Evolutionary conservation across 2,888 invertebrate genomes (phyloP).

Genomic region (Phaedon cochleariae): DNA sequence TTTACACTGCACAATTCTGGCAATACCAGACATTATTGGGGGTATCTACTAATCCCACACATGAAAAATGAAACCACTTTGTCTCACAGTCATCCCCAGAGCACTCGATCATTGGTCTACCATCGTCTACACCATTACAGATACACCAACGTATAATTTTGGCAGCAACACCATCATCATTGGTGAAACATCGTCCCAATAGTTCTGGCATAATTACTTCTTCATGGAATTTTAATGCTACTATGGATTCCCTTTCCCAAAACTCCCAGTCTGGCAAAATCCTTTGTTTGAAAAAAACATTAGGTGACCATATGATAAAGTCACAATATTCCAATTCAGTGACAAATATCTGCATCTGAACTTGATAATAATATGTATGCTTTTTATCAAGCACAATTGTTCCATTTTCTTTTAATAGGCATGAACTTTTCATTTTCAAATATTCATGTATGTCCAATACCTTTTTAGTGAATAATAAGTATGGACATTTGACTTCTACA

Average conservation of each 20-base stretch:
- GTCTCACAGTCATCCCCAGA: constrained; percentile 84
- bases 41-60: constrained; percentile 70
- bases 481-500: too few species aligned
- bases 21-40: constrained; percentile 20
- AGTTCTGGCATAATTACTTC: constrained; percentile 34
- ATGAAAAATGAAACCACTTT: constrained; percentile 96
- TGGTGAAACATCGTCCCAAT: constrained; percentile 28
- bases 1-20: constrained; percentile 57
- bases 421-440: constrained; percentile 10
- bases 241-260: constrained; percentile 12
- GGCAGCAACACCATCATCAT: constrained; percentile 8
- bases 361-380: constrained; percentile 31
- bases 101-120: constrained; percentile 79
- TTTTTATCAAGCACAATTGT: constrained; percentile 1
- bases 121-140: too few species aligned
- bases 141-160: constrained; percentile 23
- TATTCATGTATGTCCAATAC: constrained; percentile 15
- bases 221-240: constrained; percentile 23
- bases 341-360: constrained; percentile 32
- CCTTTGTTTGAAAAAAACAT: constrained; percentile 21
- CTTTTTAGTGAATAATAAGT: neutral
- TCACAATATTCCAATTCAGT: constrained; percentile 28
- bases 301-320: constrained; percentile 31
- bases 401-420: neutral
- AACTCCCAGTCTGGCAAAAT: constrained; percentile 26